Evolutionary conservation across 2,888 invertebrate genomes (phyloP).

Genomic region (Dromius quadrimaculatus): DNA sequence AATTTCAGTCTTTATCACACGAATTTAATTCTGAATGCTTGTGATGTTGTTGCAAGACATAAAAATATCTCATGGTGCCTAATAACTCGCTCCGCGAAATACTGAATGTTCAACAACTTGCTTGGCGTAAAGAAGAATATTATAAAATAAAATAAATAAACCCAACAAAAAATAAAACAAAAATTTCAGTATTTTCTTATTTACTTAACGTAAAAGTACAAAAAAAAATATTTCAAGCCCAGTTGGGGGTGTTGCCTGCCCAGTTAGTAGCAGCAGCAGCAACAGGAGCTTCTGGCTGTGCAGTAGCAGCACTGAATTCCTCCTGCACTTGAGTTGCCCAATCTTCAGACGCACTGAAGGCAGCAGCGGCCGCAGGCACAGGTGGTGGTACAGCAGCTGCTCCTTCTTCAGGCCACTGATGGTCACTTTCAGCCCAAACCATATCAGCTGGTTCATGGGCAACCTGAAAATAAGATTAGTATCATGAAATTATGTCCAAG

Average conservation of each 20-base stretch:
- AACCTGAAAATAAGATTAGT: slow-evolving; percentile 54
- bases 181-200: slow-evolving; percentile 39
- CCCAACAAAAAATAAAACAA: slow-evolving; percentile 15
- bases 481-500: too few relatives aligned
- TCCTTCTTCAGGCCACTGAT: slow-evolving; percentile 71
- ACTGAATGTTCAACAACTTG: too few relatives aligned
- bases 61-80: too few relatives aligned
- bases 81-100: too few relatives aligned
- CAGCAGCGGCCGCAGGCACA: slow-evolving; percentile 62
- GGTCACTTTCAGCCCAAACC: slow-evolving; percentile 72
- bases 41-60: too few relatives aligned
- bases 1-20: too few relatives aligned
- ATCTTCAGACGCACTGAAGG: slow-evolving; percentile 61
- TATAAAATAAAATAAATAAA: too few relatives aligned
- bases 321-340: slow-evolving; percentile 70
- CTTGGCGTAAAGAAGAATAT: too few relatives aligned
- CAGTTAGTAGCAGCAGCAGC: slow-evolving; percentile 69
- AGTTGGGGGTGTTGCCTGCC: slow-evolving; percentile 73
- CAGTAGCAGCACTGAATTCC: slow-evolving; percentile 69
- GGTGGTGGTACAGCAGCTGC: slow-evolving; percentile 62
- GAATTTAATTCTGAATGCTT: too few relatives aligned
- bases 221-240: slow-evolving; percentile 64
- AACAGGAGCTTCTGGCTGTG: slow-evolving; percentile 62
- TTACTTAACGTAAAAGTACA: slow-evolving; percentile 45
- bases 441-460: slow-evolving; percentile 65